These are phyloP conservation scores for Chrysaora quinquecirrha DNA, from an alignment of 30 jellyfish, hydroid and myxozoan species.

Conservation along the genomic window DNA sequence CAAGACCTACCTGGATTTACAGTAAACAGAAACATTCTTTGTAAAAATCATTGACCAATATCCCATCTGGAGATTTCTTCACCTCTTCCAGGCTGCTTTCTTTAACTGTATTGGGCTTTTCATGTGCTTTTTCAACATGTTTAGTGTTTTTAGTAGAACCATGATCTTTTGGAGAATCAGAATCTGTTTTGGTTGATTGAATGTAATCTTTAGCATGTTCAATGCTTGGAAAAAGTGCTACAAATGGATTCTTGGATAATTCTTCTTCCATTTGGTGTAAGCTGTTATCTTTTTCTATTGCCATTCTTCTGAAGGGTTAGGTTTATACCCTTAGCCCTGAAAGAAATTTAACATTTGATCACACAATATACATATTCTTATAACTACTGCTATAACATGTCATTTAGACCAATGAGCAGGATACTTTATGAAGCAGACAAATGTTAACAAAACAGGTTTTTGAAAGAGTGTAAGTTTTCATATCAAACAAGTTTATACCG, in stretches of 20 bases:
- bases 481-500: too few relatives aligned
- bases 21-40: constrained; percentile 76
- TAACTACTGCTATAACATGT: too few relatives aligned
- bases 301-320: too few relatives aligned
- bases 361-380: too few relatives aligned
- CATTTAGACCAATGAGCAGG: too few relatives aligned
- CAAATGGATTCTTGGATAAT: constrained; percentile 86
- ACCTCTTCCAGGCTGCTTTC: neutral
- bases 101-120: neutral
- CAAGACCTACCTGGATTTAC: constrained; percentile 74
- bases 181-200: constrained; percentile 55
- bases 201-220: constrained; percentile 90
- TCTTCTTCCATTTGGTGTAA: constrained; percentile 14
- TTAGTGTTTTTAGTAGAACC: neutral
- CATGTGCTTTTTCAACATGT: neutral
- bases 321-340: too few relatives aligned
- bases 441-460: too few relatives aligned
- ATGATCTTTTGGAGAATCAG: neutral
- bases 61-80: constrained; percentile 42
- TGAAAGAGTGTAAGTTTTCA: too few relatives aligned
- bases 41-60: constrained; percentile 81
- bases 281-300: neutral
- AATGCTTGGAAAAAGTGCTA: constrained; percentile 85
- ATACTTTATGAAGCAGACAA: too few relatives aligned
- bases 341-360: too few relatives aligned